A percentile compares a stretch with the other conserved stretches of the same genome.
phyloP scores from a whole-genome alignment of 2,113 vertebrate species.

The Grammomys surdaster region DNA sequence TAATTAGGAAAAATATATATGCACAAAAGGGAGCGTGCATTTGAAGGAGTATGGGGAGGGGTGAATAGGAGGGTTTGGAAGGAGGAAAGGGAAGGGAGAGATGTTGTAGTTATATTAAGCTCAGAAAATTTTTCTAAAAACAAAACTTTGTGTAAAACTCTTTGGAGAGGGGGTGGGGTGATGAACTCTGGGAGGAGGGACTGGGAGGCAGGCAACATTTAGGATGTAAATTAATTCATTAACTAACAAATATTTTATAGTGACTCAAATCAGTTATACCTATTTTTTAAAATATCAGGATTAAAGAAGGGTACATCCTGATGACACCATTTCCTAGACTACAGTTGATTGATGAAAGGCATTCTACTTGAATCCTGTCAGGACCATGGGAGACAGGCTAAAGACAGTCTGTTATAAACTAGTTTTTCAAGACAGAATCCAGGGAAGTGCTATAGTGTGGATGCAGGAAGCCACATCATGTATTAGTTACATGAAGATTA shows the following conservation, averaged over 20 bases:
- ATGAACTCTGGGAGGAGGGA: too few relatives aligned
- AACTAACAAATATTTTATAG: not conserved
- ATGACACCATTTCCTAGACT: not conserved
- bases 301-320: slow-evolving; percentile 15
- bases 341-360: not conserved
- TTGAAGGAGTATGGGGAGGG: not conserved
- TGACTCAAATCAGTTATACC: not conserved
- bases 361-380: not conserved
- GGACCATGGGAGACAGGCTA: not conserved
- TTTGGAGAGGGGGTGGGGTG: not conserved
- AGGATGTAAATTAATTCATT: too few relatives aligned
- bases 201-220: too few relatives aligned
- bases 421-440: not conserved
- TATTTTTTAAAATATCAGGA: slow-evolving; percentile 40
- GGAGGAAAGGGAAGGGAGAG: not conserved
- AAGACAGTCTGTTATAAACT: not conserved
- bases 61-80: not conserved
- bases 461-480: not conserved
- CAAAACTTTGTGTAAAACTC: not conserved
- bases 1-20: not conserved
- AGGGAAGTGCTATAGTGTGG: not conserved
- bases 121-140: not conserved
- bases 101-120: not conserved
- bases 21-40: not conserved
- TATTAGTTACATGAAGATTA: not conserved